These are phyloP conservation scores for Listronotus bonariensis DNA, from an alignment of 1,140 invertebrate species.

Conservation along the genomic window DNA sequence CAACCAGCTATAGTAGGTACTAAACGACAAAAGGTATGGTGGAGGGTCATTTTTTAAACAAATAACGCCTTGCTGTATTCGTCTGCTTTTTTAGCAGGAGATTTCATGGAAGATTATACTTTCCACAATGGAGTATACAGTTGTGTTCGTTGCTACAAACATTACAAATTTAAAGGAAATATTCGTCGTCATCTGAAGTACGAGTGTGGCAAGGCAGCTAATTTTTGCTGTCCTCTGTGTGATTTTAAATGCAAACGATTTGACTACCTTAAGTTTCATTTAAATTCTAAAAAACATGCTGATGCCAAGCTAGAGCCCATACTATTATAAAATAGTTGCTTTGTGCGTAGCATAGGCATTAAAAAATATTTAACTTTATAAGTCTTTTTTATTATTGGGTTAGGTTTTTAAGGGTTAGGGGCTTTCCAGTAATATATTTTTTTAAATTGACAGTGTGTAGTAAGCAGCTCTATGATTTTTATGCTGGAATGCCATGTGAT, in stretches of 20 bases:
- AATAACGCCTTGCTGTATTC: not conserved
- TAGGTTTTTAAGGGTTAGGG: too few species aligned
- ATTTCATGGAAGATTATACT: not conserved
- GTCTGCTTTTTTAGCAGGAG: not conserved
- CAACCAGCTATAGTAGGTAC: too few species aligned
- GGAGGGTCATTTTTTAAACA: not conserved
- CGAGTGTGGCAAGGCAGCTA: constrained; percentile 52
- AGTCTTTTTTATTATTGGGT: too few species aligned
- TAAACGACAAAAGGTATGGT: not conserved
- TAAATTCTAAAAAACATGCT: constrained; percentile 39
- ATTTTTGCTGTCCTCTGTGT: constrained; percentile 55
- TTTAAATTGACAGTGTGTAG: too few species aligned
- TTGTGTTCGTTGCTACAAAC: constrained; percentile 38
- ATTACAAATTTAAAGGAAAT: constrained; percentile 43
- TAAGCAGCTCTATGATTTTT: too few species aligned
- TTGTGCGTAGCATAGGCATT: too few species aligned
- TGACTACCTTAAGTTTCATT: constrained; percentile 39
- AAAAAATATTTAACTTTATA: too few species aligned
- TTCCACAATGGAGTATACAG: constrained; percentile 11
- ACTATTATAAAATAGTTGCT: too few species aligned
- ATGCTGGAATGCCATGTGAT: too few species aligned
- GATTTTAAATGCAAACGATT: constrained; percentile 51
- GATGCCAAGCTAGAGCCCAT: not conserved
- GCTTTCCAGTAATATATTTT: too few species aligned
- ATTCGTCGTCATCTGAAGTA: constrained; percentile 41